Base-by-base conservation (phyloP, 2,888 invertebrate species). In the Trichogramma dendrolimi region DNA sequence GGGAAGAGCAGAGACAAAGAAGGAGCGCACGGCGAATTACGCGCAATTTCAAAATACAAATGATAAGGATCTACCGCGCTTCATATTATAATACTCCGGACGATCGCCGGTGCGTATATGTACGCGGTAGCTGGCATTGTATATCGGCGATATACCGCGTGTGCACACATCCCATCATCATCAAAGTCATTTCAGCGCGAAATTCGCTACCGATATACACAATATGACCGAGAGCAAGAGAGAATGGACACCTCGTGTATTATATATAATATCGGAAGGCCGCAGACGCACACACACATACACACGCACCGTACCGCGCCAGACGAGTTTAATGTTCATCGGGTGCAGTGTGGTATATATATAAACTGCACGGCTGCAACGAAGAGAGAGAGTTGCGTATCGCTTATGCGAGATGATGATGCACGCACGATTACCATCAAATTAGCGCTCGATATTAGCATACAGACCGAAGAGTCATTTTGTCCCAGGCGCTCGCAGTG, bases 401-500 rank as follows among this genome's bases (percentile, higher is more conserved):
- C 14, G 14, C 14, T 14, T 14, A 14, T 14, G 14, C 14, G 14
- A 14, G 14, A 11, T 40, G 40, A 47, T 39, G 38, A n/a, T 39
- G 47, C 4, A 39, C 4, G 14, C 48, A 51, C 56, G 56, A 64
- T 64, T 64, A 61, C 50, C 59, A 57, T 61, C 14, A 64, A 64
- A 64, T 64, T 64, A 64, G 59, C 57, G 59, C 47, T 56, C 53
- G 56, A 57, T 57, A 58, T 64, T 61, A 64, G 61, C 55, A 61
- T 59, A 58, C 60, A 48, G 41, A 49, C 10, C 49, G 56, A 2
- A 14, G 14, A 55, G 56, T 58, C 60, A 58, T 55, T 58, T 58
- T 63, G 57, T 63, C 58, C 60, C 53, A 56, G 56, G n/a, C 5
- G 48, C 46, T 58, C 54, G 11, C 47, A 10, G 53, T 7, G 5